Evolutionary conservation across 2,888 invertebrate species (phyloP).

Genomic region (Serrognathus titanus): DNA sequence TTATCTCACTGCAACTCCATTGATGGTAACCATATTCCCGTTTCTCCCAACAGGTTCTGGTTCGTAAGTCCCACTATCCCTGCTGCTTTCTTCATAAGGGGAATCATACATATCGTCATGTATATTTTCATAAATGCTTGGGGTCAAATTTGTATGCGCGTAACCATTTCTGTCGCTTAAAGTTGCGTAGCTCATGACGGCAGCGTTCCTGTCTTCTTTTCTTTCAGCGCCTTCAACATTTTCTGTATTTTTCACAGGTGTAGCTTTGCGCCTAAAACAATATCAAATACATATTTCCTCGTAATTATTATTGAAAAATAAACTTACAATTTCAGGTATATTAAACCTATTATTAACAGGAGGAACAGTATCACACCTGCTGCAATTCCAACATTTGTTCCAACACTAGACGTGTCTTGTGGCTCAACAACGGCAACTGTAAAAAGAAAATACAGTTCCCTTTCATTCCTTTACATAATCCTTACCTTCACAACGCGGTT

Average conservation of each 20-base stretch:
- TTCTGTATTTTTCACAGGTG: constrained; percentile 84
- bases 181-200: constrained; percentile 86
- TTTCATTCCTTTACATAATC: neutral
- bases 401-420: constrained; percentile 68
- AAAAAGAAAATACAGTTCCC: neutral
- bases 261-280: constrained; percentile 69
- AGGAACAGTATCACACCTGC: constrained; percentile 79
- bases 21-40: constrained; percentile 75
- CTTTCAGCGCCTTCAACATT: constrained; percentile 83
- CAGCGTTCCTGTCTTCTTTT: constrained; percentile 82
- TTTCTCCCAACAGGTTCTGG: constrained; percentile 61
- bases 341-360: constrained; percentile 71
- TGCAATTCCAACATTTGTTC: constrained; percentile 79
- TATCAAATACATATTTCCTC: neutral
- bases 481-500: constrained; percentile 75
- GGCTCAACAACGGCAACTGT: constrained; percentile 63
- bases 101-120: constrained; percentile 72
- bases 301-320: constrained; percentile 6
- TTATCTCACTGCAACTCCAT: constrained; percentile 83
- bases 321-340: constrained; percentile 79
- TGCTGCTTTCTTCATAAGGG: constrained; percentile 65
- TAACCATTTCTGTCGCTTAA: constrained; percentile 66
- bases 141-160: constrained; percentile 35
- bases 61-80: constrained; percentile 58
- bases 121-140: constrained; percentile 61